Conservation (phyloP, 2,797 vertebrate species). For the Enteromius thamalakanensis region DNA sequence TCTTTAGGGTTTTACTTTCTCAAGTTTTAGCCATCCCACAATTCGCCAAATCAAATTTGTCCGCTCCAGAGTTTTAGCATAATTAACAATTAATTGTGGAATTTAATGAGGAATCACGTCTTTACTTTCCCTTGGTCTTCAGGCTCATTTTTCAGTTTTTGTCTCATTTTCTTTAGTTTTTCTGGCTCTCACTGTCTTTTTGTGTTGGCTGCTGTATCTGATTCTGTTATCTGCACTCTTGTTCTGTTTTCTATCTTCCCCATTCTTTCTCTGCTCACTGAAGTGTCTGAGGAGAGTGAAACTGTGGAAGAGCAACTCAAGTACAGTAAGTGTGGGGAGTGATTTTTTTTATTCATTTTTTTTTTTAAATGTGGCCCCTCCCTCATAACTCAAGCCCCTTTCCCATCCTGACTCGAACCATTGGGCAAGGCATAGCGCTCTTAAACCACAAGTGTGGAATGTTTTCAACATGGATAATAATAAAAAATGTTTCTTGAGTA, state of each 20-base stretch:
- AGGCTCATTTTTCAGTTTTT: neutral
- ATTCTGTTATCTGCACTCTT: conserved; percentile 20
- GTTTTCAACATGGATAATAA: neutral
- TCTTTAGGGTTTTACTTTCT: conserved; percentile 52
- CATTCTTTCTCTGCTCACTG: neutral
- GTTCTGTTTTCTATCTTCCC: conserved; percentile 32
- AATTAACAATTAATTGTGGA: conserved; percentile 42
- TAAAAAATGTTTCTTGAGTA: neutral
- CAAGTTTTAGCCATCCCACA: conserved; percentile 30
- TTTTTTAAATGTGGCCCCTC: neutral
- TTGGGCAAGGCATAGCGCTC: neutral
- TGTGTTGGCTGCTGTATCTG: conserved; percentile 1
- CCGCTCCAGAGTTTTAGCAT: conserved; percentile 11
- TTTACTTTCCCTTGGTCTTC: conserved; percentile 4
- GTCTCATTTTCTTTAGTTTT: conserved; percentile 29
- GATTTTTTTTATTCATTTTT: too few relatives aligned
- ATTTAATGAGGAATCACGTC: conserved; percentile 20
- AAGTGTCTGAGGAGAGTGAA: conserved; percentile 79
- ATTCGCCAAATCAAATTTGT: conserved; percentile 31
- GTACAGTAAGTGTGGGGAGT: conserved; percentile 62
- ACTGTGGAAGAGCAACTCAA: conserved; percentile 76
- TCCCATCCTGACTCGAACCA: neutral
- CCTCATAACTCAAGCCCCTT: too few relatives aligned
- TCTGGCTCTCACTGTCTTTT: conserved; percentile 27
- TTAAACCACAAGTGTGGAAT: too few relatives aligned